Evolutionary conservation across 2,113 vertebrate genomes (phyloP).

Genomic region (Chelonoidis abingdonii): DNA sequence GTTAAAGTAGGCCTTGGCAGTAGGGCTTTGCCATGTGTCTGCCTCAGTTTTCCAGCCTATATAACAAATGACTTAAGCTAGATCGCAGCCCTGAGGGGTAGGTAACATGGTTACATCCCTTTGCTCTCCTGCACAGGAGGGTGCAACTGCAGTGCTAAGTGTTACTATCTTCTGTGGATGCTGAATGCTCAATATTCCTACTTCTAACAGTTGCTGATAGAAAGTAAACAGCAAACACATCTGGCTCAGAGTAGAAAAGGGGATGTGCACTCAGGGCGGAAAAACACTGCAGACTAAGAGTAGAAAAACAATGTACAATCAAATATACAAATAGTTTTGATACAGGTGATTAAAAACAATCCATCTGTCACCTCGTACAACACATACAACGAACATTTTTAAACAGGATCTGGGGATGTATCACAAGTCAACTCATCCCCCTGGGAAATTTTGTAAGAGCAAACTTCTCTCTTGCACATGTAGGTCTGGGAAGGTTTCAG

Average conservation of each 20-base stretch:
- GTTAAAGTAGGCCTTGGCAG: background rate
- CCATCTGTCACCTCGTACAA: background rate
- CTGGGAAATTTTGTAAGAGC: background rate
- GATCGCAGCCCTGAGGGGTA: background rate
- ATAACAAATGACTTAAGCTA: background rate
- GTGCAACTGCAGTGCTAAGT: background rate
- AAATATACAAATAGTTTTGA: slow-evolving; percentile 58
- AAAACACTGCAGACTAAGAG: background rate
- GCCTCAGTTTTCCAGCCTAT: background rate
- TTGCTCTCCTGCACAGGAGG: background rate
- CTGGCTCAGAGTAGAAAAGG: accelerated
- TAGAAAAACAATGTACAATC: slow-evolving; percentile 63
- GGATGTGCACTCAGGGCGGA: background rate
- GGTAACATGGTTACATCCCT: background rate
- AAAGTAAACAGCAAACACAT: background rate
- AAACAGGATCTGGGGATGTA: background rate
- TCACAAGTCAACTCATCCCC: background rate
- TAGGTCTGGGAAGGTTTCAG: background rate
- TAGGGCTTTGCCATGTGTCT: background rate
- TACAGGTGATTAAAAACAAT: background rate
- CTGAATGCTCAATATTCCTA: background rate
- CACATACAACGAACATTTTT: background rate
- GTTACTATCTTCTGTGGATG: background rate
- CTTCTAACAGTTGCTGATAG: background rate
- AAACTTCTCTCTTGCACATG: background rate